phyloP scores from a whole-genome alignment of 1,140 invertebrate species.

The Trachymyrmex septentrionalis region DNA sequence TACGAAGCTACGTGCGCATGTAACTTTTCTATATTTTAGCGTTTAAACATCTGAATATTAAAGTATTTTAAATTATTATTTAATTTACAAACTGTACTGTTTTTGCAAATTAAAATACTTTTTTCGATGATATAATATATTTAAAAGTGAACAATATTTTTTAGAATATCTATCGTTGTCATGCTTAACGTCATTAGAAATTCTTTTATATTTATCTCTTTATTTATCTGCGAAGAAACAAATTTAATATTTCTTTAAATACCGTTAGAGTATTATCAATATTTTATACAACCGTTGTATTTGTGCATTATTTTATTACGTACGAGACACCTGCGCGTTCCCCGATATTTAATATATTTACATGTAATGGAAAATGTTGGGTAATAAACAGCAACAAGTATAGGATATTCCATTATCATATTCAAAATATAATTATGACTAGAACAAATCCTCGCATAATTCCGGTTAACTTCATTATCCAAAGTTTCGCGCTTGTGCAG shows the following conservation, averaged over 20 bases:
- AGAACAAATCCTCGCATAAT: neutral
- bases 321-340: neutral
- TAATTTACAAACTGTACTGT: neutral
- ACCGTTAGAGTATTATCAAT: neutral
- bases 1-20: neutral
- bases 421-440: constrained; percentile 8
- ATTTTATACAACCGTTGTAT: neutral
- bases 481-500: constrained; percentile 51
- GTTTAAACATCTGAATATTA: neutral
- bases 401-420: neutral
- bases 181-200: neutral
- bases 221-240: neutral
- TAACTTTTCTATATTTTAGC: constrained; percentile 1
- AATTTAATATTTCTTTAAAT: constrained; percentile 19
- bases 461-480: constrained; percentile 63
- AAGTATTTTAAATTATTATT: neutral
- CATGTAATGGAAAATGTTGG: constrained; percentile 16
- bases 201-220: neutral
- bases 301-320: neutral
- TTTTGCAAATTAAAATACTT: neutral
- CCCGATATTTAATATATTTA: neutral
- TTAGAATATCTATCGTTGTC: neutral
- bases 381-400: neutral
- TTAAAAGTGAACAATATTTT: neutral
- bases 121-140: neutral